Conservation (phyloP, 2,113 vertebrate genomes). For the Shinisaurus crocodilurus region DNA sequence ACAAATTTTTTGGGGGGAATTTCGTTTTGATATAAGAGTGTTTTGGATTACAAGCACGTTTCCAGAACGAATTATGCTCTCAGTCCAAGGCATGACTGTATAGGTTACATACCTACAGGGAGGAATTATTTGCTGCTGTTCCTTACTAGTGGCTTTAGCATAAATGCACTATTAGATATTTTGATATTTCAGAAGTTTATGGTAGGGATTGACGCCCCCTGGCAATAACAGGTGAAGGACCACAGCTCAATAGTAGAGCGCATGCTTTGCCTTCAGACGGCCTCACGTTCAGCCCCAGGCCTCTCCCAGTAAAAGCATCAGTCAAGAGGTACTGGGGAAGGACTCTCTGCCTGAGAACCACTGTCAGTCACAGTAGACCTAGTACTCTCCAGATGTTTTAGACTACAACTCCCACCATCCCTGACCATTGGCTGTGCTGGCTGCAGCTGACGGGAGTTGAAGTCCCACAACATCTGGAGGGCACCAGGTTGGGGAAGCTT, state of each 20-base stretch:
- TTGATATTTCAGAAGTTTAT: background rate
- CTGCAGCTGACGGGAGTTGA: no score
- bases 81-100: no score
- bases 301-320: background rate
- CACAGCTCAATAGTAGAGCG: background rate
- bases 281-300: background rate
- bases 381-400: background rate
- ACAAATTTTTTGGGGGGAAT: no score
- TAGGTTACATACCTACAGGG: background rate
- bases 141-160: background rate
- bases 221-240: background rate
- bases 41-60: no score
- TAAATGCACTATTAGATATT: rapidly evolving
- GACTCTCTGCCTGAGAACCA: background rate
- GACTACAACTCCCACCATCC: background rate
- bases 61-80: no score
- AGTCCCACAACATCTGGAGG: background rate
- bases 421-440: background rate
- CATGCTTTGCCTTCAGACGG: background rate
- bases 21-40: no score
- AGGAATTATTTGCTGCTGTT: background rate
- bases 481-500: background rate
- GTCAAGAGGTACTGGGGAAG: background rate
- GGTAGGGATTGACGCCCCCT: no score
- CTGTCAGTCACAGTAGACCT: background rate